A percentile compares a stretch with the other conserved stretches of the same genome.
Conservation (phyloP, 2,797 vertebrate species). For the Hephaestus fuliginosus region DNA sequence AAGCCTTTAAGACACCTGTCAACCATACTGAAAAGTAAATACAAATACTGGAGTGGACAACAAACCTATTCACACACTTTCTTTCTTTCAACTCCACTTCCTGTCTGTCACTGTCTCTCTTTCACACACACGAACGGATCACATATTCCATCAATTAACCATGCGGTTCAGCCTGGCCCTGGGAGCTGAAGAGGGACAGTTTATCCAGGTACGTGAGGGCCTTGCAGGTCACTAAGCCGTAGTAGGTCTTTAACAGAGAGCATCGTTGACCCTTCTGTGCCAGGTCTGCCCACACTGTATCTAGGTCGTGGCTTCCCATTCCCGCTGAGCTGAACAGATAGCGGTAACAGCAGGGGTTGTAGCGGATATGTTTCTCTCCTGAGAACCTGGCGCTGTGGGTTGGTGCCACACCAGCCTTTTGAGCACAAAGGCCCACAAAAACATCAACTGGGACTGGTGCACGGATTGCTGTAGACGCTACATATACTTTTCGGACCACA, state of each 20-base stretch:
- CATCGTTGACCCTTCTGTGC: slow-evolving; percentile 72
- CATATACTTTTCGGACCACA: slow-evolving; percentile 90
- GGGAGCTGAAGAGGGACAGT: slow-evolving; percentile 80
- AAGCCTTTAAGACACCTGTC: neutral
- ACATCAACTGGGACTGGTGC: slow-evolving; percentile 82
- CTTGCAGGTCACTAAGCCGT: slow-evolving; percentile 91
- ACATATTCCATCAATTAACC: neutral
- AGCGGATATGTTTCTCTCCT: slow-evolving; percentile 89
- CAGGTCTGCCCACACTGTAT: slow-evolving; percentile 88
- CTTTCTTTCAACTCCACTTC: neutral
- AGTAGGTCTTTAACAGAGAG: slow-evolving; percentile 91
- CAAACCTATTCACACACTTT: neutral
- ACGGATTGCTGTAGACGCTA: slow-evolving; percentile 82
- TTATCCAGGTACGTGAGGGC: slow-evolving; percentile 91
- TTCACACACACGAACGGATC: neutral
- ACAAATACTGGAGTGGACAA: neutral
- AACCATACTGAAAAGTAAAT: neutral
- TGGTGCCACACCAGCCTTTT: slow-evolving; percentile 86
- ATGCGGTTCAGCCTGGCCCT: slow-evolving; percentile 4
- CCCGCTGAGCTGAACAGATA: slow-evolving; percentile 92
- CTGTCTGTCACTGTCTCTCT: neutral
- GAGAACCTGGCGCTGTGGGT: slow-evolving; percentile 92
- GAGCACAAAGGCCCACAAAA: slow-evolving; percentile 90
- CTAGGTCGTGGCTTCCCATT: slow-evolving; percentile 79
- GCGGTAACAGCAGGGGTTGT: slow-evolving; percentile 94